Percentiles rank a stretch among this genome's conserved stretches.
Conservation (phyloP, 2,888 invertebrate species). For the Emesis furor region DNA sequence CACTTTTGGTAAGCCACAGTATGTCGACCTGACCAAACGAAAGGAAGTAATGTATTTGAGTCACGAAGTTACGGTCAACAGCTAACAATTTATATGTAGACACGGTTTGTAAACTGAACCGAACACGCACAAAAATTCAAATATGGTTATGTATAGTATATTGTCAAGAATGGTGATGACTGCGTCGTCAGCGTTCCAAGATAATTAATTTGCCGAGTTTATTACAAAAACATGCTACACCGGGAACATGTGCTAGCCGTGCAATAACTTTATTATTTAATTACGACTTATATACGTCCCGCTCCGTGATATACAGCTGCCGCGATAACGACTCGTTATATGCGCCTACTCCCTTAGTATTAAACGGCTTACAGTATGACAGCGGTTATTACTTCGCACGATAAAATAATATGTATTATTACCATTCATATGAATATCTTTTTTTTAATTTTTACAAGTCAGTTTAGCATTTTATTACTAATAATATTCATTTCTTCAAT, state of each 20-base stretch:
- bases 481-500: no score
- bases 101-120: background rate
- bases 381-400: background rate
- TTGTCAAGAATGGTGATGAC: background rate
- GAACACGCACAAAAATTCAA: background rate
- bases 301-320: background rate
- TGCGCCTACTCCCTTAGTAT: background rate
- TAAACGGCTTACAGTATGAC: background rate
- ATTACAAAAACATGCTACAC: background rate
- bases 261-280: slow-evolving; percentile 15
- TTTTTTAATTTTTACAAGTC: no score
- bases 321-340: background rate
- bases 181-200: background rate
- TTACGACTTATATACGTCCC: background rate
- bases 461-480: no score
- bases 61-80: no score
- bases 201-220: slow-evolving; percentile 4
- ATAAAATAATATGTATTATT: no score
- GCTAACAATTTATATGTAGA: background rate
- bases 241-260: background rate
- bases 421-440: no score
- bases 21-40: no score
- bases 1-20: no score
- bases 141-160: background rate
- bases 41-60: no score